Conservation (phyloP, 2,888 invertebrate genomes). For the Lepas anatifera region DNA sequence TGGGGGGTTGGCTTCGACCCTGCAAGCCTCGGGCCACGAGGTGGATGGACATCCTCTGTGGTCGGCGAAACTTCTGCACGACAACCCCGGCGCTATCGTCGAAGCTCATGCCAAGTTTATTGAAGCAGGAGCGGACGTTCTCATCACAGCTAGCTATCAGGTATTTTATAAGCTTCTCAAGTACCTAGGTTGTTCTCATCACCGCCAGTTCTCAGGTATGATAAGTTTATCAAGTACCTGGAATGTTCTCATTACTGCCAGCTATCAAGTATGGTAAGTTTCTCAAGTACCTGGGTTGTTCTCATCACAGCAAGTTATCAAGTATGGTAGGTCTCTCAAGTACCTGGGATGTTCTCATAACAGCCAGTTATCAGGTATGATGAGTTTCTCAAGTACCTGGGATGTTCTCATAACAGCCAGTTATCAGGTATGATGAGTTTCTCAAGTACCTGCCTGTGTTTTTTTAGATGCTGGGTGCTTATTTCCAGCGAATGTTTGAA, state of each 20-base stretch:
- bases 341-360: too few relatives aligned
- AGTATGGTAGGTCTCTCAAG: neutral
- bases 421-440: too few relatives aligned
- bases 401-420: too few relatives aligned
- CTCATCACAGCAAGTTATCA: neutral
- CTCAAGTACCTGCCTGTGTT: too few relatives aligned
- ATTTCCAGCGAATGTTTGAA: too few relatives aligned
- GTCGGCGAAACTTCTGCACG: constrained; percentile 70
- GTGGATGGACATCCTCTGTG: constrained; percentile 79
- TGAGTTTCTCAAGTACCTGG: too few relatives aligned
- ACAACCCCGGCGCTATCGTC: constrained; percentile 63
- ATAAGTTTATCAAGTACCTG: neutral
- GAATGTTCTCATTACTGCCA: neutral
- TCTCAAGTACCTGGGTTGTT: too few relatives aligned
- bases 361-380: too few relatives aligned
- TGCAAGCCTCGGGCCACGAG: constrained; percentile 53
- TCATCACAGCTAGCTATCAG: constrained; percentile 84
- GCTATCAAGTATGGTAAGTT: neutral
- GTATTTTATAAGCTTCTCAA: constrained; percentile 41
- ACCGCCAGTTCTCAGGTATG: too few relatives aligned
- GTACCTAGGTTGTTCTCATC: neutral
- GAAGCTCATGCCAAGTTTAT: constrained; percentile 64
- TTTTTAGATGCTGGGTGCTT: too few relatives aligned
- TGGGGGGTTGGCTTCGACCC: constrained; percentile 71
- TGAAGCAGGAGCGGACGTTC: constrained; percentile 71